A percentile compares a stretch with the other conserved stretches of the same genome.
phyloP scores from a whole-genome alignment of 2,888 invertebrate species.

The Andrena minutula region DNA sequence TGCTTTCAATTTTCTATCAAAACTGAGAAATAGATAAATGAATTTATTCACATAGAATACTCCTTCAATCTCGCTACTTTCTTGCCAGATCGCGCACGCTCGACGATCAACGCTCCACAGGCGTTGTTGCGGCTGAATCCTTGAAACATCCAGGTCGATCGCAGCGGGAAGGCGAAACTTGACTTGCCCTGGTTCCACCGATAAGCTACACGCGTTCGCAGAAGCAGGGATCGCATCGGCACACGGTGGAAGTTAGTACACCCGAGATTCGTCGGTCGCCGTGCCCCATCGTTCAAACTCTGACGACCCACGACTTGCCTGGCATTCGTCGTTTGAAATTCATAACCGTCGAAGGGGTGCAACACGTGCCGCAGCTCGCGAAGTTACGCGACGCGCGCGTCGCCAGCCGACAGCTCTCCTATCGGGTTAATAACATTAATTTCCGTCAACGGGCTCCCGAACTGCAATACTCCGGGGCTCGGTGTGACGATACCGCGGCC shows the following conservation, averaged over 20 bases:
- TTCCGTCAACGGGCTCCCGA: constrained; percentile 65
- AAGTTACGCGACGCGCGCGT: constrained; percentile 45
- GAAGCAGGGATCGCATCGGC: not conserved
- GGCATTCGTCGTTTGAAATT: constrained; percentile 25
- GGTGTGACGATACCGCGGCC: constrained; percentile 49
- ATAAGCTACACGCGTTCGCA: not conserved
- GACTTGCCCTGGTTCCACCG: not conserved
- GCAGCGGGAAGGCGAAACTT: not conserved
- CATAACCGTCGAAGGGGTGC: constrained; percentile 30
- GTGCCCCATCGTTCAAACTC: constrained; percentile 24
- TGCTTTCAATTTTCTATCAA: too few species aligned
- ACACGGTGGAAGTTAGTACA: constrained; percentile 8
- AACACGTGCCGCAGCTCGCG: constrained; percentile 42
- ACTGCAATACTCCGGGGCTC: constrained; percentile 57
- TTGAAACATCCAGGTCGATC: not conserved
- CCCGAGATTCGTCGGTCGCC: not conserved
- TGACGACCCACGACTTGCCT: not conserved
- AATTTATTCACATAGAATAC: not conserved
- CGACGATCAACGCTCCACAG: not conserved
- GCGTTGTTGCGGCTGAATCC: too few species aligned
- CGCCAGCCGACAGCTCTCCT: constrained; percentile 37
- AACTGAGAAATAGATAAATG: too few species aligned
- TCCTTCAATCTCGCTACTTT: not conserved
- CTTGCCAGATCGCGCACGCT: not conserved
- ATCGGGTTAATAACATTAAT: constrained; percentile 74